phyloP scores from a whole-genome alignment of 2,888 invertebrate genomes.

The Dioctria linearis region DNA sequence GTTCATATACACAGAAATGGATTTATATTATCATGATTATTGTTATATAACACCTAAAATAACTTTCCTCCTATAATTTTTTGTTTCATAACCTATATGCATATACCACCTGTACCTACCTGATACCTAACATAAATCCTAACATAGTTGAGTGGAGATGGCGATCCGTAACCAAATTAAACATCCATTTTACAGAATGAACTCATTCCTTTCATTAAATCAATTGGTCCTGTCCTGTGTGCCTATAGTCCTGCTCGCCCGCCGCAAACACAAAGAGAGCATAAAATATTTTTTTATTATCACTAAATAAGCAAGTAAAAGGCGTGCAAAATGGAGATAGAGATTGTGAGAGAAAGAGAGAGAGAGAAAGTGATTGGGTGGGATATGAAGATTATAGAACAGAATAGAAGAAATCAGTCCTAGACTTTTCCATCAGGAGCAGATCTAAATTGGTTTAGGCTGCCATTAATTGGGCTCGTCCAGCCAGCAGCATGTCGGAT shows the following conservation, averaged over 20 bases:
- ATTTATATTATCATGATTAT: not conserved
- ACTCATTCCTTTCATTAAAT: constrained; percentile 29
- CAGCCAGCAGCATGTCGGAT: too few species aligned
- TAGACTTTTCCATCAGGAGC: too few species aligned
- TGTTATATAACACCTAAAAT: constrained; percentile 23
- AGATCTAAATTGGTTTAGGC: too few species aligned
- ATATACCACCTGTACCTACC: not conserved
- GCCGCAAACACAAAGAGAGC: not conserved
- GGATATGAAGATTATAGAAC: too few species aligned
- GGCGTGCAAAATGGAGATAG: too few species aligned
- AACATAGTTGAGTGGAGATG: too few species aligned
- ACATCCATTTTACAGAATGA: not conserved
- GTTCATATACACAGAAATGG: too few species aligned
- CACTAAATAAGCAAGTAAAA: constrained; percentile 39
- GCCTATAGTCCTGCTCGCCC: not conserved
- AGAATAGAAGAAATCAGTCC: too few species aligned
- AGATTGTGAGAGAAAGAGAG: too few species aligned
- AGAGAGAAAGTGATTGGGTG: too few species aligned
- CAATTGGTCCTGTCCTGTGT: not conserved
- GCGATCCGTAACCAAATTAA: constrained; percentile 26
- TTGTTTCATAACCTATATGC: constrained; percentile 22
- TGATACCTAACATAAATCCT: not conserved
- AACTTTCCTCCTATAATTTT: constrained; percentile 5
- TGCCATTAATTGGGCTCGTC: too few species aligned
- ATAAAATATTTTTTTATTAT: constrained; percentile 40